Conservation (phyloP, 1,140 invertebrate genomes). For the Cheumatopsyche charites region DNA sequence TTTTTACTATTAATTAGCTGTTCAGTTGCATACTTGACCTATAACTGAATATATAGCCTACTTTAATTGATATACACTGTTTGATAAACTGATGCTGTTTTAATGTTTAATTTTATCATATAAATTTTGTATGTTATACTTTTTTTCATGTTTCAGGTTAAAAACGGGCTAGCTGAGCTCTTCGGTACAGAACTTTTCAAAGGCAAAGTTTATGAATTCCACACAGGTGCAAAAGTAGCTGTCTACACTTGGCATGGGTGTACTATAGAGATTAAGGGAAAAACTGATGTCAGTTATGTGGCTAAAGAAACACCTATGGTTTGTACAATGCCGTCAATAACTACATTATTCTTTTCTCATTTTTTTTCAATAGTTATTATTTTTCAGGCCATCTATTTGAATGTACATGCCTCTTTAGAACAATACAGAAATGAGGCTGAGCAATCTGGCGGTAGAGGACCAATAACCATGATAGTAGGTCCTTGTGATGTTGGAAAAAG, state of each 20-base stretch:
- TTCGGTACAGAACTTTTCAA: conserved; percentile 97
- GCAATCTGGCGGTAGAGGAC: conserved; percentile 74
- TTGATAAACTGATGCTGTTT: too few species aligned
- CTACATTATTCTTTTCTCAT: neutral
- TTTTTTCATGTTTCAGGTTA: too few species aligned
- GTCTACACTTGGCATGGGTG: conserved; percentile 97
- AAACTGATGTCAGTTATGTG: conserved; percentile 91
- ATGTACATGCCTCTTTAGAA: conserved; percentile 94
- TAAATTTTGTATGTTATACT: too few species aligned
- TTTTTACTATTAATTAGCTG: too few species aligned
- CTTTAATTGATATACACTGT: too few species aligned
- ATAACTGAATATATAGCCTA: too few species aligned
- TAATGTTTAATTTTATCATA: too few species aligned
- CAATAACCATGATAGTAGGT: conserved; percentile 90
- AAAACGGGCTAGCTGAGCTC: conserved; percentile 89
- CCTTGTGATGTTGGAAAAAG: conserved; percentile 97
- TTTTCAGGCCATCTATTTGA: conserved; percentile 79
- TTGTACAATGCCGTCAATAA: conserved; percentile 33
- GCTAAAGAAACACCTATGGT: conserved; percentile 97
- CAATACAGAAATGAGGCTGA: conserved; percentile 82
- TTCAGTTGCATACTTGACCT: too few species aligned
- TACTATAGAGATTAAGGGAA: conserved; percentile 80
- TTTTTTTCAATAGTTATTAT: conserved; percentile 3
- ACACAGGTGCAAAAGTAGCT: conserved; percentile 90
- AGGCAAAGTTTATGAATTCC: conserved; percentile 91